These are phyloP conservation scores for Leptarthrus brevirostris DNA, from an alignment of 2,888 invertebrate species.

Conservation along the genomic window DNA sequence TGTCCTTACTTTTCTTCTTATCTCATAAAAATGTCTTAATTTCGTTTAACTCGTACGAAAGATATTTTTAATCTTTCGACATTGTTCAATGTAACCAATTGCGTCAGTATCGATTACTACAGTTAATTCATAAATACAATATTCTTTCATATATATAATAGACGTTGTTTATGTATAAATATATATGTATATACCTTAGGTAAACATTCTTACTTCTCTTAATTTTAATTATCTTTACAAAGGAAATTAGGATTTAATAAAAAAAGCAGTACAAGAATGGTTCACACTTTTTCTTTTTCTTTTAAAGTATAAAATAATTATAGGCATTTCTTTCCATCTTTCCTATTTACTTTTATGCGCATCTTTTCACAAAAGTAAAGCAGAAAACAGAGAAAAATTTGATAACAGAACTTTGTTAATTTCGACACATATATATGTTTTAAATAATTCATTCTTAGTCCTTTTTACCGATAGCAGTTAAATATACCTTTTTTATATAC, in stretches of 20 bases:
- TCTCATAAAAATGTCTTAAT: neutral
- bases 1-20: too few relatives aligned
- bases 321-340: neutral
- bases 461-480: neutral
- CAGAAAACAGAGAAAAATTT: too few relatives aligned
- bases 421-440: neutral
- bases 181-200: conserved; percentile 41
- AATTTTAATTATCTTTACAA: conserved; percentile 18
- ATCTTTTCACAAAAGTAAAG: neutral
- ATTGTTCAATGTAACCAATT: neutral
- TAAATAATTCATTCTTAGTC: neutral
- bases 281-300: too few relatives aligned
- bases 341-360: too few relatives aligned
- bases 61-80: neutral
- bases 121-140: conserved; percentile 34
- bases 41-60: neutral
- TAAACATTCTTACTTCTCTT: conserved; percentile 36
- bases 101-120: neutral
- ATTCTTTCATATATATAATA: conserved; percentile 36
- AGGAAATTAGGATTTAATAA: conserved; percentile 36
- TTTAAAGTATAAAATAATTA: too few relatives aligned
- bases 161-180: conserved; percentile 39
- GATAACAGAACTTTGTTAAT: too few relatives aligned
- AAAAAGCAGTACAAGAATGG: too few relatives aligned
- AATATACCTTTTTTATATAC: neutral